These are phyloP conservation scores for Sus cebifrons DNA, from an alignment of 2,797 vertebrate species.

Conservation along the genomic window DNA sequence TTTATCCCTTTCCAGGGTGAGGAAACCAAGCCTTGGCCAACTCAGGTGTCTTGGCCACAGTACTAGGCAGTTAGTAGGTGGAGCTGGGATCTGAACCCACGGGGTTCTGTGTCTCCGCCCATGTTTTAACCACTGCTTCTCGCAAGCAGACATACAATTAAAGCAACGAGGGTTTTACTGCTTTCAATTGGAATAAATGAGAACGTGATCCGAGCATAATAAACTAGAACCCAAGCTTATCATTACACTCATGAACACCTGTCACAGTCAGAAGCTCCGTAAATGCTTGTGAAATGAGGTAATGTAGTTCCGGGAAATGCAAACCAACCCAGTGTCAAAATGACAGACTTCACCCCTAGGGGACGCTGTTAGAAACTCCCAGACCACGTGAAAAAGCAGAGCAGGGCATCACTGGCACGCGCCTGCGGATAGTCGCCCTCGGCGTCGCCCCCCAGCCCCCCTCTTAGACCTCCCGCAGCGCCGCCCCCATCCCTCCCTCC, in stretches of 20 bases:
- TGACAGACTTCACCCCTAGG: neutral
- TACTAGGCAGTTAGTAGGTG: neutral
- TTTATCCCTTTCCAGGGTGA: constrained; percentile 17
- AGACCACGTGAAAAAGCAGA: neutral
- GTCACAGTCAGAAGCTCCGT: constrained; percentile 51
- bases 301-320: constrained; percentile 48
- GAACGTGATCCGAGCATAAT: constrained; percentile 1
- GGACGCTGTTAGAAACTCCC: neutral
- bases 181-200: constrained; percentile 60
- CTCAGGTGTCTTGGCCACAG: neutral
- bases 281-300: constrained; percentile 71
- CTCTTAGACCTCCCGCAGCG: neutral
- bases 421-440: neutral
- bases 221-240: constrained; percentile 63
- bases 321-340: constrained; percentile 46
- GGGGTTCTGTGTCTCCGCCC: neutral
- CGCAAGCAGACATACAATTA: constrained; percentile 68
- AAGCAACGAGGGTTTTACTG: constrained; percentile 70
- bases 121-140: constrained; percentile 48
- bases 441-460: too few species aligned
- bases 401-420: too few species aligned
- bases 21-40: constrained; percentile 27
- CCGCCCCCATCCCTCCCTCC: neutral
- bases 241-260: constrained; percentile 59
- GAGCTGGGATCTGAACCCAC: neutral